These are phyloP conservation scores for Acropternis orthonyx DNA, from an alignment of 2,797 vertebrate species.

Conservation along the genomic window DNA sequence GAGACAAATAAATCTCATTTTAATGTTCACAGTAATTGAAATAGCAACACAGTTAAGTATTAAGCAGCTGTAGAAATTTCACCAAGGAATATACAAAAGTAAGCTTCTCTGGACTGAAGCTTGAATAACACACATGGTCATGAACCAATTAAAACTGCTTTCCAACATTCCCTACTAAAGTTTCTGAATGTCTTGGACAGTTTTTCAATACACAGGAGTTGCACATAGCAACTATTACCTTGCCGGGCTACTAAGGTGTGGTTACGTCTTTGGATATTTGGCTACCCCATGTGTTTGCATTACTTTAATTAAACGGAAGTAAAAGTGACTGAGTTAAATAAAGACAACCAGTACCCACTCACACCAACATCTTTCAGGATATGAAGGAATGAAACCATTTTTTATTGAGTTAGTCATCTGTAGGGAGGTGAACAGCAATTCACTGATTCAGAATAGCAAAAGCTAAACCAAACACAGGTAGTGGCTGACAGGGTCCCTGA, in stretches of 20 bases:
- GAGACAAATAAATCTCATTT: neutral
- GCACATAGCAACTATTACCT: neutral
- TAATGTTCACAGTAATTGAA: neutral
- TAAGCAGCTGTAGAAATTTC: neutral
- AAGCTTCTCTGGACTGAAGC: neutral
- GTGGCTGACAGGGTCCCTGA: neutral
- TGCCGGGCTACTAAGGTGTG: neutral
- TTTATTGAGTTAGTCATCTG: neutral
- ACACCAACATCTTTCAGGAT: neutral
- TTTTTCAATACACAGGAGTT: neutral
- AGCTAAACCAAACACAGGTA: neutral
- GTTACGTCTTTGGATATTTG: neutral
- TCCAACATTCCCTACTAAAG: neutral
- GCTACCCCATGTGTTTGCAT: neutral
- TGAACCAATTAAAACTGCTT: neutral
- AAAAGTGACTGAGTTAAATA: neutral
- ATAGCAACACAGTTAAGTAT: neutral
- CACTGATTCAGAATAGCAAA: neutral
- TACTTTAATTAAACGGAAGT: neutral
- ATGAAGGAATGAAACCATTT: neutral
- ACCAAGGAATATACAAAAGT: neutral
- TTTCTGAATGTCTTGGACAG: neutral
- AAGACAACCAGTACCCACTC: neutral
- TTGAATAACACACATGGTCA: fast-evolving
- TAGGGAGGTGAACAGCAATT: neutral